These are phyloP conservation scores for Heliconius charithonia DNA, from an alignment of 2,888 invertebrate genomes.

Conservation along the genomic window DNA sequence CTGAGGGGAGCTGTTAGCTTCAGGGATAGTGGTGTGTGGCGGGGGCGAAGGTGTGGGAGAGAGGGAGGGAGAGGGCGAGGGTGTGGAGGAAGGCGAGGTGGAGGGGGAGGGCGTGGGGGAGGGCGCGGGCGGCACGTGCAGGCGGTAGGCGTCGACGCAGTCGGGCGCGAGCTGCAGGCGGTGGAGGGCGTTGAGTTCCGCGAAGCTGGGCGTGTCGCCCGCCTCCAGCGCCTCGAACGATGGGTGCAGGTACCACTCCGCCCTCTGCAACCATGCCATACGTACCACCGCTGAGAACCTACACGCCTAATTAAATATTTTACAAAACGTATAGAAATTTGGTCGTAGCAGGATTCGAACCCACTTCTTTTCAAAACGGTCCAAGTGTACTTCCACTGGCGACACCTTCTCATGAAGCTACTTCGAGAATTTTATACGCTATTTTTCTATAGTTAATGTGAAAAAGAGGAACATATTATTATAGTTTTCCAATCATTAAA, in stretches of 20 bases:
- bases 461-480: not conserved
- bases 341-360: not conserved
- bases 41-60: slow-evolving; percentile 24
- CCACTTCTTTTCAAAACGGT: not conserved
- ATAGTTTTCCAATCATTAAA: slow-evolving; percentile 34
- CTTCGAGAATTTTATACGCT: not conserved
- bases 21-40: slow-evolving; percentile 30
- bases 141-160: slow-evolving; percentile 70
- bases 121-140: slow-evolving; percentile 65
- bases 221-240: slow-evolving; percentile 80
- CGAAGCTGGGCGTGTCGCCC: slow-evolving; percentile 74
- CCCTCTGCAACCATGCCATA: slow-evolving; percentile 61
- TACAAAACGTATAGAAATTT: not conserved
- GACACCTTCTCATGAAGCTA: too few species aligned
- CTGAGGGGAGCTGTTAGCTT: not conserved
- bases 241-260: slow-evolving; percentile 79
- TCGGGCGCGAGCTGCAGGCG: slow-evolving; percentile 75
- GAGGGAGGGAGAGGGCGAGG: slow-evolving; percentile 41
- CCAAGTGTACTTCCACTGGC: not conserved
- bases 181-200: slow-evolving; percentile 69
- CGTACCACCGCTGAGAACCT: slow-evolving; percentile 57
- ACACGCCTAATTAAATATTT: not conserved
- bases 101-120: slow-evolving; percentile 44
- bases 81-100: slow-evolving; percentile 27
- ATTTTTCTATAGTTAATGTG: not conserved